Percentiles rank a stretch among this genome's conserved stretches.
Conservation (phyloP, 2,113 vertebrate species). For the Aplodontia rufa region DNA sequence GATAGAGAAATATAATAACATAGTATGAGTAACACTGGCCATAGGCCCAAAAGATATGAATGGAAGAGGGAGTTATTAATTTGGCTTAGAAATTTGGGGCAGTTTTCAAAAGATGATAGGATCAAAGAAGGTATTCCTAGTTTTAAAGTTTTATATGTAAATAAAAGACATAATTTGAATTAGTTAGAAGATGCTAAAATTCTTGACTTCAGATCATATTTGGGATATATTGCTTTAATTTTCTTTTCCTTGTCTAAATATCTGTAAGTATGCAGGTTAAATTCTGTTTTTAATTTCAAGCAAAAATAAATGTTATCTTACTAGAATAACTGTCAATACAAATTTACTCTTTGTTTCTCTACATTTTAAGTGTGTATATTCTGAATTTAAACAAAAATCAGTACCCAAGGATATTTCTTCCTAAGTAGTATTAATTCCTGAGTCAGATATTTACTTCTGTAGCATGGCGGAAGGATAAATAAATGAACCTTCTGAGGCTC, state of each 20-base stretch:
- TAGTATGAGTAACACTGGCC: background rate
- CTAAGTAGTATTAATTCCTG: background rate
- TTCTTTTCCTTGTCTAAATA: background rate
- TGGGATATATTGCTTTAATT: background rate
- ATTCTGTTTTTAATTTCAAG: conserved; percentile 37
- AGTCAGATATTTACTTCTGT: background rate
- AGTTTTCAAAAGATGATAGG: background rate
- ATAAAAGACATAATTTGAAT: background rate
- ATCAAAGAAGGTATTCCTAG: background rate
- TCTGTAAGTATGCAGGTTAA: background rate
- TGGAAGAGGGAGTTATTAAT: background rate
- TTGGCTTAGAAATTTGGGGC: background rate
- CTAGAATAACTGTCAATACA: background rate
- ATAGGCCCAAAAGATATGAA: background rate
- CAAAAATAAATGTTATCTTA: background rate
- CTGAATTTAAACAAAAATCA: conserved; percentile 14
- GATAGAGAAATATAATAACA: background rate
- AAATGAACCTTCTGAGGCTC: background rate
- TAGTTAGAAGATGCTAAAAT: background rate
- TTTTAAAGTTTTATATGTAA: background rate
- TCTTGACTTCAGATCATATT: background rate
- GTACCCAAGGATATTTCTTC: background rate
- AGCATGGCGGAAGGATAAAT: background rate
- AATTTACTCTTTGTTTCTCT: background rate
- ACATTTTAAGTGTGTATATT: background rate